These are phyloP conservation scores for Passer montanus DNA, from an alignment of 2,113 vertebrate species.

Conservation along the genomic window DNA sequence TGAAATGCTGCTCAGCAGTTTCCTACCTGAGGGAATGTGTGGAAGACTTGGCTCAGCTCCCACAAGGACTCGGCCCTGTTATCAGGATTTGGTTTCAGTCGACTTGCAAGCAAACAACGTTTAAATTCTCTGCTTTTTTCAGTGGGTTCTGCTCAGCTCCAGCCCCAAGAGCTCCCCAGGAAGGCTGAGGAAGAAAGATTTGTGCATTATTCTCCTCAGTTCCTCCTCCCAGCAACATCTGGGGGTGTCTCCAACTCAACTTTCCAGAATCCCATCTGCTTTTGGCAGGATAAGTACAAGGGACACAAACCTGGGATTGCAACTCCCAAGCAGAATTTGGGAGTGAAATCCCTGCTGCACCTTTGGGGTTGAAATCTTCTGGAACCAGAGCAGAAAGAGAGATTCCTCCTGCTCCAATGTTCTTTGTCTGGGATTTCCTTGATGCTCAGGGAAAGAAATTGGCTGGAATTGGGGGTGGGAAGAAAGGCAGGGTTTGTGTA, in stretches of 20 bases:
- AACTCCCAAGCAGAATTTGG: accelerated
- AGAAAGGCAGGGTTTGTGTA: constrained; percentile 19
- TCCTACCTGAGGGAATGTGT: constrained; percentile 54
- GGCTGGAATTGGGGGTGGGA: background rate
- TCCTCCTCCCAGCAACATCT: background rate
- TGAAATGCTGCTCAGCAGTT: constrained; percentile 40
- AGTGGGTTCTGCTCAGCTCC: background rate
- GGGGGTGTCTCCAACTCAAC: background rate
- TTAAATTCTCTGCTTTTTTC: constrained; percentile 2
- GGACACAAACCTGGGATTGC: background rate
- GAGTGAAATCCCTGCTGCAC: background rate
- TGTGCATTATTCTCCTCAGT: background rate
- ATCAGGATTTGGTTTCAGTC: constrained; percentile 62
- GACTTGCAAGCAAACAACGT: background rate
- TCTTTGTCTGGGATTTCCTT: background rate
- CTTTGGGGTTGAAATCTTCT: background rate
- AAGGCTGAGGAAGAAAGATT: background rate
- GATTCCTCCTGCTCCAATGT: background rate
- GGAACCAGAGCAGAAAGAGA: background rate
- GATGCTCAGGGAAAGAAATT: background rate
- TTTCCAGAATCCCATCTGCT: background rate
- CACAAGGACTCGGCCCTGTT: constrained; percentile 23
- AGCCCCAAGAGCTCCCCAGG: background rate
- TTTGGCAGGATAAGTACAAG: background rate
- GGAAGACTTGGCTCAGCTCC: background rate